Base-by-base conservation (phyloP, 2,888 invertebrate species). In the Ophion costatus region DNA sequence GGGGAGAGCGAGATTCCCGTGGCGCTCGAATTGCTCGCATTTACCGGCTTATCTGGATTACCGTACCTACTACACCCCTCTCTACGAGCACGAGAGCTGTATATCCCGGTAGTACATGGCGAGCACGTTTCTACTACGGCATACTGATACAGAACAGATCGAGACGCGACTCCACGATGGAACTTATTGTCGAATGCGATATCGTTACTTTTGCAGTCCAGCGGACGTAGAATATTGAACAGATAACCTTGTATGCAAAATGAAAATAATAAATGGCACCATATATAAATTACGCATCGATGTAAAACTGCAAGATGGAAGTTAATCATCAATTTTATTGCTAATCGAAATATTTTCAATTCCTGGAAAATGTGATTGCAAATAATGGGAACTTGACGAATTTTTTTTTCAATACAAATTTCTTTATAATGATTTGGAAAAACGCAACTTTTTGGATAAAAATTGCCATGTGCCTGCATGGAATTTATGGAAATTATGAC, bases 41-140 rank as follows among this genome's bases (percentile, higher is more conserved):
- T 91, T 91, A 91, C 90, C 89, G 84, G 91, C 91, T 91, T 90
- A 91, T 90, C 90, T 85, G 91, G 91, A 91, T 91, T 91, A 91
- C 87, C 86, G 89, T 87, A 84, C 80, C 67, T 80, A 57, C 67
- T 69, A 61, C 74, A 59, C 74, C 80, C 67, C 80, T 51, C 80
- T 64, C 63, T 79, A 57, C 38, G 29, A 63, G 56, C 22, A 57
- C 69, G 57, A 63, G 66, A 45, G 64, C 61, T 70, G 63, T 83
- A 80, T 75, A 78, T 73, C 64, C 75, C 63, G 42, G 64, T 75
- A 59, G 80, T 80, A 80, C 80, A 70, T 51, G 38, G 70, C 45
- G 76, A 73, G 76, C 83, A 80, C 76, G 85, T 80, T 82, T 76
- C 67, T 80, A 67, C 45, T 69, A 22, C 73, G 61, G 45, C 51